Conservation (phyloP, 2,888 invertebrate species). For the Limnephilus auricula region DNA sequence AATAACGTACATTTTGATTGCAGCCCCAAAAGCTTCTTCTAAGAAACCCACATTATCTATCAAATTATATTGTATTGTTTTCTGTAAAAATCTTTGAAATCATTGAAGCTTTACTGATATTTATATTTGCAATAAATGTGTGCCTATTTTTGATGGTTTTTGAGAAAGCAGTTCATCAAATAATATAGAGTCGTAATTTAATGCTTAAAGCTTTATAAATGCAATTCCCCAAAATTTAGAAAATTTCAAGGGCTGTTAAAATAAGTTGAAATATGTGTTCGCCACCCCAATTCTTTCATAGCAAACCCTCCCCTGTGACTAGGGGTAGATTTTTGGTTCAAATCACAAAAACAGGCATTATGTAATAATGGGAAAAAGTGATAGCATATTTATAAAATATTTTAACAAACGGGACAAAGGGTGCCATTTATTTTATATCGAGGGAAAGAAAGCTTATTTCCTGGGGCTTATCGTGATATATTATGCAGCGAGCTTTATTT, state of each 20-base stretch:
- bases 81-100: too few relatives aligned
- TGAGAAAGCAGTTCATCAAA: too few relatives aligned
- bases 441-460: conserved; percentile 27
- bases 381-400: conserved; percentile 65
- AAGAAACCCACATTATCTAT: too few relatives aligned
- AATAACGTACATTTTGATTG: too few relatives aligned
- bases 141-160: too few relatives aligned
- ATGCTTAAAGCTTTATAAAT: not conserved
- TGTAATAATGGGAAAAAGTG: conserved; percentile 62
- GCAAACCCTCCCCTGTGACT: conserved; percentile 33
- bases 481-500: not conserved
- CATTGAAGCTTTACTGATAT: too few relatives aligned
- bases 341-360: conserved; percentile 58
- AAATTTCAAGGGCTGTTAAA: conserved; percentile 48
- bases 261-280: conserved; percentile 65
- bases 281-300: conserved; percentile 53
- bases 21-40: too few relatives aligned
- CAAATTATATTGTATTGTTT: too few relatives aligned
- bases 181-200: not conserved
- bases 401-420: conserved; percentile 41
- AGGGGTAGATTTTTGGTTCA: conserved; percentile 56
- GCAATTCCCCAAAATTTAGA: not conserved
- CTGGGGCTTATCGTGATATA: not conserved
- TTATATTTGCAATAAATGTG: too few relatives aligned
- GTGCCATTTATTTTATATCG: conserved; percentile 40